Evolutionary conservation across 2,888 invertebrate genomes (phyloP).

Genomic region (Strigamia maritima): DNA sequence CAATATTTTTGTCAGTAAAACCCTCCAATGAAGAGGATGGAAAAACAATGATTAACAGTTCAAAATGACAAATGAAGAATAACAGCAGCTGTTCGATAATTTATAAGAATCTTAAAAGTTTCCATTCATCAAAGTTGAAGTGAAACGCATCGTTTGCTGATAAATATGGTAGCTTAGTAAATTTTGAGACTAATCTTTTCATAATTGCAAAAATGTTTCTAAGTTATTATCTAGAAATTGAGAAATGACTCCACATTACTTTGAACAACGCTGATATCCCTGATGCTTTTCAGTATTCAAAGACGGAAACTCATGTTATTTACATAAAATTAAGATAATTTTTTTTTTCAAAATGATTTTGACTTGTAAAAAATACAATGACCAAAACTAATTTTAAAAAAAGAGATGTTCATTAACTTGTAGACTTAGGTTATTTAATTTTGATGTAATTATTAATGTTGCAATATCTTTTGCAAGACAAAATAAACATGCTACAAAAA

Average conservation of each 20-base stretch:
- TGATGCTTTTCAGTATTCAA: too few relatives aligned
- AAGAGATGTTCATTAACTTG: not conserved
- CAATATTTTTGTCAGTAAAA: conserved; percentile 23
- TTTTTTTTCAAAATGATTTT: too few relatives aligned
- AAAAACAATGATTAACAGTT: conserved; percentile 21
- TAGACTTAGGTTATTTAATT: not conserved
- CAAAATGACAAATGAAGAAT: conserved; percentile 8
- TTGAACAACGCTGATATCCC: too few relatives aligned
- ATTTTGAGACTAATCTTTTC: too few relatives aligned
- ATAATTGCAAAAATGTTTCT: too few relatives aligned
- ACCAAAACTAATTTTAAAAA: not conserved
- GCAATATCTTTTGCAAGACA: not conserved
- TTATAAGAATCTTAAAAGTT: not conserved
- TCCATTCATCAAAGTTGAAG: not conserved
- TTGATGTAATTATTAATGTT: not conserved
- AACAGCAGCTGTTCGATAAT: not conserved
- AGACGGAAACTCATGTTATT: too few relatives aligned
- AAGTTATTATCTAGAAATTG: too few relatives aligned
- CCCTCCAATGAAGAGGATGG: not conserved
- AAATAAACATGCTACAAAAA: not conserved
- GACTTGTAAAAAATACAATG: not conserved
- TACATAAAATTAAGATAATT: too few relatives aligned
- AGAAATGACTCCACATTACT: too few relatives aligned
- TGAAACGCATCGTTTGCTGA: not conserved
- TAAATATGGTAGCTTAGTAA: too few relatives aligned